phyloP scores from a whole-genome alignment of 2,113 vertebrate species.

The Vidua macroura region DNA sequence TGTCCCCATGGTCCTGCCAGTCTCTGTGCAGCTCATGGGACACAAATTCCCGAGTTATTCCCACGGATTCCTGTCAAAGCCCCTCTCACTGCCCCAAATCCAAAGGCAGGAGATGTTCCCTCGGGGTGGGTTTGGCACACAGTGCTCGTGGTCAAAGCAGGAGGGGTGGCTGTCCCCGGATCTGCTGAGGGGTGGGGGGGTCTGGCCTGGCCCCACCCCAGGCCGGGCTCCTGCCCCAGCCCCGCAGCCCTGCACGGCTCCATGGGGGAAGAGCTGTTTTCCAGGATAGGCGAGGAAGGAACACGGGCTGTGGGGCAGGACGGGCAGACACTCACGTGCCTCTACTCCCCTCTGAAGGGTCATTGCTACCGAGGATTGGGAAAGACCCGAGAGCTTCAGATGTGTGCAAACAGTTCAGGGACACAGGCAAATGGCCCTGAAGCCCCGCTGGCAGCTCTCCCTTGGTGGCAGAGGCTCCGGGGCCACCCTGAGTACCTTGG shows the following conservation, averaged over 20 bases:
- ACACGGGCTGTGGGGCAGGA: accelerated
- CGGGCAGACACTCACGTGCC: background rate
- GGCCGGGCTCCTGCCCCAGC: background rate
- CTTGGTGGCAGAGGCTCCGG: accelerated
- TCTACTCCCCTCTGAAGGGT: background rate
- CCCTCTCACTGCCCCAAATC: background rate
- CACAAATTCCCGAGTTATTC: background rate
- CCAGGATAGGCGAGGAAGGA: background rate
- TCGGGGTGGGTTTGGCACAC: background rate
- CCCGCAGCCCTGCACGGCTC: background rate
- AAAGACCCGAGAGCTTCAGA: background rate
- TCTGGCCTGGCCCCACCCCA: accelerated
- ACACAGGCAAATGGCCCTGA: background rate
- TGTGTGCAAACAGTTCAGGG: background rate
- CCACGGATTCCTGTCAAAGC: background rate
- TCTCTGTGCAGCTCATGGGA: background rate
- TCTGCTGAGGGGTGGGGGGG: accelerated
- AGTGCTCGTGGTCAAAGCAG: accelerated
- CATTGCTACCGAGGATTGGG: background rate
- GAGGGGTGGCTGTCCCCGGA: accelerated
- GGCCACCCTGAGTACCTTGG: background rate
- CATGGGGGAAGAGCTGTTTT: background rate
- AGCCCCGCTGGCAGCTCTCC: background rate
- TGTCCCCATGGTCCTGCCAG: accelerated
- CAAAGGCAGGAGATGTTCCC: background rate